phyloP scores from a whole-genome alignment of 1,140 invertebrate species.

The Drosophila paulistorum region DNA sequence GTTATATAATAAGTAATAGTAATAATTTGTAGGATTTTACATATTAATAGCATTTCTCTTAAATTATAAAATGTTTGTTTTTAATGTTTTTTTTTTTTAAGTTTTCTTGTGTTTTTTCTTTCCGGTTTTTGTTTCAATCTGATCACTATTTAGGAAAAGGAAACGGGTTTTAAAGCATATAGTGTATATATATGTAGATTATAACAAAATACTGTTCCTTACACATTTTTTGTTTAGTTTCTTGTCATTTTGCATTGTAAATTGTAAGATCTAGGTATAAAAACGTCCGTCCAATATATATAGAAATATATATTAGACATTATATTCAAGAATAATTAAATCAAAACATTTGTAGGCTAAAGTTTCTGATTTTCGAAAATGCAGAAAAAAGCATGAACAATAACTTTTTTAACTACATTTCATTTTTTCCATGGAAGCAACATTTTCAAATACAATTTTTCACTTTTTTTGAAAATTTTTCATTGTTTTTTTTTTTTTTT shows the following conservation, averaged over 20 bases:
- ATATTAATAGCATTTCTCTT: constrained; percentile 66
- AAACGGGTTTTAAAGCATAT: constrained; percentile 62
- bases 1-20: constrained; percentile 76
- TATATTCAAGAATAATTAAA: constrained; percentile 43
- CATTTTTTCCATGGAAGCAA: constrained; percentile 62
- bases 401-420: constrained; percentile 47
- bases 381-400: constrained; percentile 53
- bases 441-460: constrained; percentile 43
- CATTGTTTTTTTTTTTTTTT: constrained; percentile 5
- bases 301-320: constrained; percentile 38
- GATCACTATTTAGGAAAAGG: constrained; percentile 60
- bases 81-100: constrained; percentile 8
- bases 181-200: constrained; percentile 42
- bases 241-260: constrained; percentile 69
- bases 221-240: constrained; percentile 48
- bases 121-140: constrained; percentile 10
- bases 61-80: constrained; percentile 46
- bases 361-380: constrained; percentile 39
- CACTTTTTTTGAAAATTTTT: constrained; percentile 23
- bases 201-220: constrained; percentile 75
- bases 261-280: constrained; percentile 71
- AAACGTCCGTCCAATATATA: constrained; percentile 63
- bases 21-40: constrained; percentile 69
- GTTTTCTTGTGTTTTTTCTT: background rate
- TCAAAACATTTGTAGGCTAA: constrained; percentile 21